Conservation (phyloP, 2,113 vertebrate genomes). For the Rhombomys opimus region DNA sequence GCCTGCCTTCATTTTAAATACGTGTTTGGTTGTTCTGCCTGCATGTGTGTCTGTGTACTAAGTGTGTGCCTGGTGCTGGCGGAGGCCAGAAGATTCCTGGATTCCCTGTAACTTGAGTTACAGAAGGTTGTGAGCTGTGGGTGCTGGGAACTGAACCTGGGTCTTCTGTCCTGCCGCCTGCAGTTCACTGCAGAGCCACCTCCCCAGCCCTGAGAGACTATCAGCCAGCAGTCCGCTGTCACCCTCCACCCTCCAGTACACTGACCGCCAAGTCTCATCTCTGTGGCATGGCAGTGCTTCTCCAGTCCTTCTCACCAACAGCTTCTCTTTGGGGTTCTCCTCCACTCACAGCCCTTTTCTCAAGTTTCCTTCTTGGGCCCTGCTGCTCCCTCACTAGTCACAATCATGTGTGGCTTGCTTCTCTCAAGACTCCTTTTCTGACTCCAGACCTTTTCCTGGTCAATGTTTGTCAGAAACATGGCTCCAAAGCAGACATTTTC, state of each 20-base stretch:
- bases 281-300: neutral
- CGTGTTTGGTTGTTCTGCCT: neutral
- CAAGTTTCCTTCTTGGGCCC: neutral
- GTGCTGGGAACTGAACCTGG: neutral
- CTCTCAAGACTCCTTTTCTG: neutral
- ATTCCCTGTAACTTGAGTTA: neutral
- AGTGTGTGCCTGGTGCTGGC: neutral
- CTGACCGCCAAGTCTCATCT: neutral
- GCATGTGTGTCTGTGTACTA: neutral
- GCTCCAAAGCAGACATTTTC: neutral
- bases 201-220: neutral
- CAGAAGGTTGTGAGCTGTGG: neutral
- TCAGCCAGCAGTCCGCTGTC: neutral
- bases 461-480: neutral
- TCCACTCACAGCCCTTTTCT: neutral
- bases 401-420: neutral
- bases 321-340: neutral
- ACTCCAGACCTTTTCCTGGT: neutral
- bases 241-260: too few relatives aligned
- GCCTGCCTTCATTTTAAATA: neutral
- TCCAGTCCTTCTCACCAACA: neutral
- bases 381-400: neutral
- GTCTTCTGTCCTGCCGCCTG: neutral
- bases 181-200: neutral
- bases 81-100: neutral